Base-by-base conservation (phyloP, 2,113 vertebrate species). In the Macheiramphus alcinus region DNA sequence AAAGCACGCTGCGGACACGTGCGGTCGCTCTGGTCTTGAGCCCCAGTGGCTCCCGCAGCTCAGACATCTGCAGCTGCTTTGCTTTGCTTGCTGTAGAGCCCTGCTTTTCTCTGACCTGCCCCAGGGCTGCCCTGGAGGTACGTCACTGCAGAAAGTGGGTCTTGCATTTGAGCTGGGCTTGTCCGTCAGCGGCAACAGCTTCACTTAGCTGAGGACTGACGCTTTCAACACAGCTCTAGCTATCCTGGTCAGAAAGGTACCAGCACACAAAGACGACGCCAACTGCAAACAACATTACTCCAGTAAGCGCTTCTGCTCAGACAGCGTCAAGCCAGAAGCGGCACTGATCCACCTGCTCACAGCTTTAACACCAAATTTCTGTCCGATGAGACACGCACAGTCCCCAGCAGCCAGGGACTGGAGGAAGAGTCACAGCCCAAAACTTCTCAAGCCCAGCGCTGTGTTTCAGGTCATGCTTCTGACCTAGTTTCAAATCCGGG, bases 101-200 rank as follows among this genome's bases (percentile, higher is more conserved):
- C 52, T 59, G 17, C 1, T 42, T 6, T 14, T 10, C 87, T 19
- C 72, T 8, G 25, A 13, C 59, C 80, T 15, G 19, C 31, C 38
- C 50, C 70, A 48, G 45, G 3, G 52, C 38, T 68, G n/a, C 67
- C 50, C 5, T 4, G 19, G 50, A 6, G 63, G 16, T 15, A 14
- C 40, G 16, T 10, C 0, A 2, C 47, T n/a, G 50, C 53, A 72
- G 34, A 34, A 27, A 48, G 42, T 0, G 0, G 29, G 7, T 45
- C 52, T 16, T 8, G 47, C 27, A 29, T 53, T 53, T 29, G 52
- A 29, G 26, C 52, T 16, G 26, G 16, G 26, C 52, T 53, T 53
- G 52, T 53, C 52, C 16, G 16, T 53, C 52, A 53, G 52, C 9
- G 3, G 52, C 19, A 13, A 0, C 10, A 47, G 62, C 47, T 52